Base-by-base conservation (phyloP, 2,888 invertebrate species). In the Craniophora ligustri region DNA sequence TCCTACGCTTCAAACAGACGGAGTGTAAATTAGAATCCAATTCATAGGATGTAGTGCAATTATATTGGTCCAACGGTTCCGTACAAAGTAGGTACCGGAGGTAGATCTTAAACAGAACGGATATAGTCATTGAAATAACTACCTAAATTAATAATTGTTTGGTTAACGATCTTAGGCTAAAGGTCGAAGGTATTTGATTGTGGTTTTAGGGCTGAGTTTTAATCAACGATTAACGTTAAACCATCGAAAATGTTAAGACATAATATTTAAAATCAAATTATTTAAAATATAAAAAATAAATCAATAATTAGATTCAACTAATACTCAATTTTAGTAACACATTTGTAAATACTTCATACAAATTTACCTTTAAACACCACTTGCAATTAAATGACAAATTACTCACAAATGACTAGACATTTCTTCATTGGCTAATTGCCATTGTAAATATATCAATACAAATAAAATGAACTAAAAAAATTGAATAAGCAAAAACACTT, bases 1-100 rank as follows among this genome's bases (percentile, higher is more conserved):
- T 70, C 75, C 65, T 41, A 56, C 73, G 62, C 63, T 66, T 49
- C 49, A 48, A 66, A 72, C 65, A 53, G 55, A 51, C 53, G 36
- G 51, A 64, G 60, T 67, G 70, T 56, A 56, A 65, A 72, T 67
- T 72, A 39, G 53, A 64, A 59, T 42, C 48, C 45, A 41, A 64
- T 64, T 59, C 21, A 28, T 30, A 35, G 11, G 28, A 42, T 48
- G 7, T 41, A 15, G 35, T 30, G 6, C 23, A 30, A 35, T 47
- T 47, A 19, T 21, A 8, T 32, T 8, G 40, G 16, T 31, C 34
- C 32, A 39, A 21, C 38, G 15, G 46, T 35, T 38, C 16, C 15
- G 14, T 44, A n/a, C 23, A 14, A 35, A 6, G 13, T n/a, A n/a
- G n/a, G n/a, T n/a, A n/a, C n/a, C n/a, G n/a, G n/a, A 23, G 1